Evolutionary conservation across 53 echinoderm and acorn worm species (phyloP).

Genomic region (Crossaster papposus): DNA sequence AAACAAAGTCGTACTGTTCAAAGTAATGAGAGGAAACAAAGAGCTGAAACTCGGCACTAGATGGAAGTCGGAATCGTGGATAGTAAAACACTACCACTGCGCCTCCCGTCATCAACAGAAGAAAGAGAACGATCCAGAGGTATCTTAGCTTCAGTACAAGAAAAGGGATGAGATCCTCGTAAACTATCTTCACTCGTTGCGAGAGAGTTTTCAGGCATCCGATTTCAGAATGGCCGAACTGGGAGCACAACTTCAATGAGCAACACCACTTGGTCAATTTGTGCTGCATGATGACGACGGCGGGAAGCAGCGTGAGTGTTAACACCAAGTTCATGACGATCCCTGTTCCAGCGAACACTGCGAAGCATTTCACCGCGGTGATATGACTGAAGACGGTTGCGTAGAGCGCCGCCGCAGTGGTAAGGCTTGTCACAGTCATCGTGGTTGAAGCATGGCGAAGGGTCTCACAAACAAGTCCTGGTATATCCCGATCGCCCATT

Average conservation of each 20-base stretch:
- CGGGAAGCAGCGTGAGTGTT: slow-evolving; percentile 80
- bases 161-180: slow-evolving; percentile 60
- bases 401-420: slow-evolving; percentile 82
- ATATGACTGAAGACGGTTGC: slow-evolving; percentile 73
- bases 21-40: slow-evolving; percentile 68
- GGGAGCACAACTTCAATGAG: background rate
- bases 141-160: slow-evolving; percentile 74
- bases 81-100: slow-evolving; percentile 63
- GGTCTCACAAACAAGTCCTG: slow-evolving; percentile 63
- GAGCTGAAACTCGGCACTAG: slow-evolving; percentile 68
- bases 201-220: background rate
- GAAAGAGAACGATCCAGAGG: slow-evolving; percentile 67
- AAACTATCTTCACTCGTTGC: slow-evolving; percentile 28
- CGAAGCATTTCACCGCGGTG: slow-evolving; percentile 84
- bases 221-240: background rate
- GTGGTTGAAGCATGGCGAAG: slow-evolving; percentile 78
- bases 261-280: background rate
- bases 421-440: slow-evolving; percentile 87
- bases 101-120: slow-evolving; percentile 65
- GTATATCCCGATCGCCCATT: slow-evolving; percentile 33
- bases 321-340: slow-evolving; percentile 84
- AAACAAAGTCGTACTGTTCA: slow-evolving; percentile 80
- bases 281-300: slow-evolving; percentile 80
- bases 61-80: slow-evolving; percentile 73
- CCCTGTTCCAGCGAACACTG: slow-evolving; percentile 80